Conservation (phyloP, 2,797 vertebrate genomes). For the Hylomyscus alleni region DNA sequence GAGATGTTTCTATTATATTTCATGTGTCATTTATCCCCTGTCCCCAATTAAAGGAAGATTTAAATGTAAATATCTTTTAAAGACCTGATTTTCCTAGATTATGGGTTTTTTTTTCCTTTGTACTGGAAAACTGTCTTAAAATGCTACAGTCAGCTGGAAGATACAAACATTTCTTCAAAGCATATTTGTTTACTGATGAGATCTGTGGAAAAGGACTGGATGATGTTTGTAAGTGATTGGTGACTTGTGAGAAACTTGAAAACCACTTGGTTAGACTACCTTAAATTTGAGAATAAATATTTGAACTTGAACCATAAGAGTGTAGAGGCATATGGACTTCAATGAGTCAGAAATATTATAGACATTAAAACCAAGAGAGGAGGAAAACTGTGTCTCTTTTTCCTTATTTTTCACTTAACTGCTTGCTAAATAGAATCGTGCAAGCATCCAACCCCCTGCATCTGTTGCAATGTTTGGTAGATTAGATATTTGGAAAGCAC, state of each 20-base stretch:
- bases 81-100: background rate
- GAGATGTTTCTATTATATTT: background rate
- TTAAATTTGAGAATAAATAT: constrained; percentile 69
- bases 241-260: constrained; percentile 59
- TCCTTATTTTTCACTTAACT: constrained; percentile 71
- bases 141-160: background rate
- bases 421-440: constrained; percentile 65
- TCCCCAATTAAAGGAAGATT: constrained; percentile 14
- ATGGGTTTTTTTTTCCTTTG: background rate
- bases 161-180: background rate
- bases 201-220: constrained; percentile 1
- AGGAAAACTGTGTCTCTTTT: constrained; percentile 35
- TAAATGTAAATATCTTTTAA: constrained; percentile 30
- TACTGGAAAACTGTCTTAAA: background rate
- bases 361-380: constrained; percentile 60
- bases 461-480: constrained; percentile 68
- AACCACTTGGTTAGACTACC: constrained; percentile 37
- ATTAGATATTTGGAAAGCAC: constrained; percentile 62
- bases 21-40: background rate
- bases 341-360: constrained; percentile 65
- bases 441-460: constrained; percentile 65
- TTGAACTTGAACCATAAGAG: constrained; percentile 65
- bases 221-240: constrained; percentile 62
- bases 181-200: constrained; percentile 62
- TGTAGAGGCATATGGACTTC: constrained; percentile 61